Percentiles rank a stretch among this genome's conserved stretches.
phyloP scores from a whole-genome alignment of 2,888 invertebrate species.

The Agrochola litura region DNA sequence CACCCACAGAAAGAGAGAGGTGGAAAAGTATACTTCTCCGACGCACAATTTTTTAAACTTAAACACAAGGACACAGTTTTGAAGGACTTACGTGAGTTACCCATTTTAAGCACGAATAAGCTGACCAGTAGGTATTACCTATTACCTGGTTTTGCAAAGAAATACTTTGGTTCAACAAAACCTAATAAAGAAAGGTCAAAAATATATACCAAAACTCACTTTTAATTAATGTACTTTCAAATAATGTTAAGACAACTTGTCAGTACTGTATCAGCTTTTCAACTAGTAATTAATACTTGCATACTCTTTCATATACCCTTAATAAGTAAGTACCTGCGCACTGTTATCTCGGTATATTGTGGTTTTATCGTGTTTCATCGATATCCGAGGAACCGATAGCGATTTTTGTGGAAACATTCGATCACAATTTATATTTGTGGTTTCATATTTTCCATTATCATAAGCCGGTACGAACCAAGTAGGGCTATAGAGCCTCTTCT shows the following conservation, averaged over 20 bases:
- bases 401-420: constrained; percentile 8
- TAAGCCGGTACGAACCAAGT: too few relatives aligned
- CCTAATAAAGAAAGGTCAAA: not conserved
- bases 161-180: constrained; percentile 4
- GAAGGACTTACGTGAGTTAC: constrained; percentile 52
- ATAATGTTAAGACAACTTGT: constrained; percentile 12
- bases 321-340: not conserved
- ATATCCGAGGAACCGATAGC: constrained; percentile 18
- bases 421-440: not conserved
- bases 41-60: not conserved
- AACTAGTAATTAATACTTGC: constrained; percentile 17
- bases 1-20: not conserved
- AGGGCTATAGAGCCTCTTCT: too few relatives aligned
- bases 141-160: not conserved
- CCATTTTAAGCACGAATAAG: constrained; percentile 38
- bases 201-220: constrained; percentile 38
- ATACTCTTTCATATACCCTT: constrained; percentile 26
- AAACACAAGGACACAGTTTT: constrained; percentile 9
- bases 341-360: constrained; percentile 39
- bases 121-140: constrained; percentile 4
- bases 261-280: constrained; percentile 17
- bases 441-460: constrained; percentile 11
- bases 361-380: constrained; percentile 36
- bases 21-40: not conserved
- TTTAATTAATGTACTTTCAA: constrained; percentile 14